Percentiles rank a stretch among this genome's conserved stretches.
phyloP scores from a whole-genome alignment of 2,113 vertebrate species.

The Clarias batrachus region DNA sequence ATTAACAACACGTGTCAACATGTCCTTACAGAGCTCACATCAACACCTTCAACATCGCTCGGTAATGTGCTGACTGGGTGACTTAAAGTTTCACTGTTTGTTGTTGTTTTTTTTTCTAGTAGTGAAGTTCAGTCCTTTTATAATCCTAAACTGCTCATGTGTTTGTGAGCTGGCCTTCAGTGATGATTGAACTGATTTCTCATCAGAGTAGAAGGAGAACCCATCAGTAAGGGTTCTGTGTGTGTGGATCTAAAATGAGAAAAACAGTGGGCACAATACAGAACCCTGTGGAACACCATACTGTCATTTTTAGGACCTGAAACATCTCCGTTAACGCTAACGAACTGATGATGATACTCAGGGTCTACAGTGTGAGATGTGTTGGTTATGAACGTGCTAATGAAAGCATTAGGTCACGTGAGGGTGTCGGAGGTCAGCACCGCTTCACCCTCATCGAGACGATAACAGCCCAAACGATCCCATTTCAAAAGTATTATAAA shows the following conservation, averaged over 20 bases:
- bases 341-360: not conserved
- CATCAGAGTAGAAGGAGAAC: no score
- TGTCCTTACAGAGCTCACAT: not conserved
- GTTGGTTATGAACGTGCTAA: not conserved
- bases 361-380: not conserved
- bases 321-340: not conserved
- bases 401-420: not conserved
- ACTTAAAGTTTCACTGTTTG: not conserved
- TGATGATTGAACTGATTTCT: no score
- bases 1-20: no score
- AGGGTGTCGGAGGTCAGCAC: not conserved
- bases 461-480: no score
- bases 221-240: not conserved
- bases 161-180: not conserved
- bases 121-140: not conserved
- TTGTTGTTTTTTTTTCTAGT: not conserved
- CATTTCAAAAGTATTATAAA: no score
- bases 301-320: not conserved
- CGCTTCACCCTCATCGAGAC: no score
- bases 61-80: not conserved
- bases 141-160: not conserved
- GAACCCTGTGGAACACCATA: not conserved
- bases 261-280: not conserved
- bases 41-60: not conserved
- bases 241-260: not conserved